Conservation (phyloP, 1,140 invertebrate genomes). For the Colletes latitarsis region DNA sequence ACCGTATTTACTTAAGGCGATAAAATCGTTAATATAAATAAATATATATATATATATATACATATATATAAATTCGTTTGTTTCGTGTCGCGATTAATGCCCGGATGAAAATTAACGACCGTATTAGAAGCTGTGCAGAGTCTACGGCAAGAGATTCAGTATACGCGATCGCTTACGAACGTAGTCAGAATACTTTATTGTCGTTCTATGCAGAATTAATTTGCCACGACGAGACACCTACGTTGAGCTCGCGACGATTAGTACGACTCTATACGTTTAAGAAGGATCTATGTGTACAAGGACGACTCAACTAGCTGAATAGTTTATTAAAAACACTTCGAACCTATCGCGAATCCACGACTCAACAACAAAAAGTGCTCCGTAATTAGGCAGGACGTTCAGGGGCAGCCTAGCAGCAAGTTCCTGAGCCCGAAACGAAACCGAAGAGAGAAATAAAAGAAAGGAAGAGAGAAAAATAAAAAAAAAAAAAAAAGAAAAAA, state of each 20-base stretch:
- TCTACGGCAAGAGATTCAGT: not conserved
- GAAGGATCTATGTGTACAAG: slow-evolving; percentile 39
- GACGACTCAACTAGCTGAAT: slow-evolving; percentile 46
- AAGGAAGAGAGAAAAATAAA: slow-evolving; percentile 24
- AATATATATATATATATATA: too few relatives aligned
- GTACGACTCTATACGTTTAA: slow-evolving; percentile 1
- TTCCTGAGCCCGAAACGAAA: slow-evolving; percentile 46
- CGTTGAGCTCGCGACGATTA: slow-evolving; percentile 20
- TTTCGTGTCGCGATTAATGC: not conserved
- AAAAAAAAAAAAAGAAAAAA: not conserved
- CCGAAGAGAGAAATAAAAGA: slow-evolving; percentile 20
- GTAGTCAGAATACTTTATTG: not conserved
- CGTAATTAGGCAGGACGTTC: slow-evolving; percentile 52
- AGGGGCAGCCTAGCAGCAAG: slow-evolving; percentile 53
- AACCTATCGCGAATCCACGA: slow-evolving; percentile 35
- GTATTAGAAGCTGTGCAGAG: not conserved
- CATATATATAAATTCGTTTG: not conserved
- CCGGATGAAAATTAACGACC: not conserved
- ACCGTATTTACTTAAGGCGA: not conserved
- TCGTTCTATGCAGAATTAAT: not conserved
- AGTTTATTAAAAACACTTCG: slow-evolving; percentile 26
- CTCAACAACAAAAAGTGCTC: slow-evolving; percentile 47
- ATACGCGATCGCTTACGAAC: slow-evolving; percentile 18
- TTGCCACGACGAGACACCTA: not conserved
- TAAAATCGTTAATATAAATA: too few relatives aligned